Base-by-base conservation (phyloP, 1,140 invertebrate genomes). In the Neodiprion virginianus region DNA sequence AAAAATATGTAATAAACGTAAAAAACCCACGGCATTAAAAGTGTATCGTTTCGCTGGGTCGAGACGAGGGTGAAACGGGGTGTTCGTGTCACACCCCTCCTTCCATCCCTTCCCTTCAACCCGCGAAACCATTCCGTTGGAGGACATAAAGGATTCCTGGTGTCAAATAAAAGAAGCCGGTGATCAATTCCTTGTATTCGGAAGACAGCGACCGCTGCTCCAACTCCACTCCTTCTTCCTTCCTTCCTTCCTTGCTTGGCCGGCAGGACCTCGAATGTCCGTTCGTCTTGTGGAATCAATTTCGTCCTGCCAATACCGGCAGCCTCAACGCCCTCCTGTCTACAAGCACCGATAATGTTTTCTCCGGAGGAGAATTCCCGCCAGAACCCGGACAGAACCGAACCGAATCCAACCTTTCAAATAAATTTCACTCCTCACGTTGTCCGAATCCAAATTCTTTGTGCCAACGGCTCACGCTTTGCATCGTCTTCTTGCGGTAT, bases 281-380 rank as follows among this genome's bases (percentile, higher is more conserved):
- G 53, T 61, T 61, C 53, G 53, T 61, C 53, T 61, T 61, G 53
- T 61, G 53, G n/a, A 61, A 61, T 61, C 53, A 61, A 61, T 61
- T 61, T 61, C 53, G 53, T 61, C 53, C 53, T 61, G 53, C 53
- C 53, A 61, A 61, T 61, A 61, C 53, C 53, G 53, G 28, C 28
- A 40, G 28, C 28, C 5, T 40, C 28, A 2, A 40, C 53, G 11
- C 53, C 53, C 53, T 61, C 53, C 53, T 61, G 53, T 61, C 53
- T 61, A 61, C 53, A 61, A 61, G 53, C 53, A 61, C n/a, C 53
- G 53, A 61, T 61, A 61, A 61, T 61, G 53, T 61, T 61, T 61
- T 61, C 53, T 61, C 53, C 28, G 2, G 53, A 61, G 0, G 28
- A 1, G 53, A 61, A 61, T 61, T 61, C 53, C 28, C 28, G 28